phyloP scores from a whole-genome alignment of 35 echinoderm and acorn worm genomes.

The Ophioderma brevispina region DNA sequence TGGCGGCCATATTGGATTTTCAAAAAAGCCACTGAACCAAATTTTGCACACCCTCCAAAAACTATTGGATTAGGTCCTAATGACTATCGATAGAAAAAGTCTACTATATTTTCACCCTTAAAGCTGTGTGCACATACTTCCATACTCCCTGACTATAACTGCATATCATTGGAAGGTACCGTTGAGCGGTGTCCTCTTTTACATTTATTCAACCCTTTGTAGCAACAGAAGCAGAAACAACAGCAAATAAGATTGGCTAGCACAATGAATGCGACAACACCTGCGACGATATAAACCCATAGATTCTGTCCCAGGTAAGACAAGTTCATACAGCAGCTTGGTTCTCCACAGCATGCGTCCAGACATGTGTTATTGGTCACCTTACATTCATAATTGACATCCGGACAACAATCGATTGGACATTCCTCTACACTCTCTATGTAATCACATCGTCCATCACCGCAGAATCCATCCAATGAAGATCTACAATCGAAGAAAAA shows the following conservation, averaged over 20 bases:
- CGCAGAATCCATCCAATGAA: slow-evolving; percentile 27
- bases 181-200: not conserved
- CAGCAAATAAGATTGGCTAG: slow-evolving; percentile 36
- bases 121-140: too few relatives aligned
- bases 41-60: too few relatives aligned
- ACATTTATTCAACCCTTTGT: not conserved
- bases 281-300: slow-evolving; percentile 18
- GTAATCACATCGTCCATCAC: slow-evolving; percentile 52
- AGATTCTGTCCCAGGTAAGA: not conserved
- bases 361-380: slow-evolving; percentile 43
- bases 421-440: slow-evolving; percentile 16
- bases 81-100: too few relatives aligned
- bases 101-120: too few relatives aligned
- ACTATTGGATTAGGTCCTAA: too few relatives aligned
- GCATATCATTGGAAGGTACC: not conserved
- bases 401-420: slow-evolving; percentile 35
- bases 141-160: not conserved
- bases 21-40: too few relatives aligned
- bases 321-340: slow-evolving; percentile 3
- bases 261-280: slow-evolving; percentile 1
- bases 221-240: slow-evolving; percentile 44
- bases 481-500: too few relatives aligned
- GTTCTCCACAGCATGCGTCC: slow-evolving; percentile 19
- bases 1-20: too few relatives aligned
- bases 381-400: slow-evolving; percentile 9